Evolutionary conservation across 2,113 vertebrate genomes (phyloP).

Genomic region (Willisornis vidua): DNA sequence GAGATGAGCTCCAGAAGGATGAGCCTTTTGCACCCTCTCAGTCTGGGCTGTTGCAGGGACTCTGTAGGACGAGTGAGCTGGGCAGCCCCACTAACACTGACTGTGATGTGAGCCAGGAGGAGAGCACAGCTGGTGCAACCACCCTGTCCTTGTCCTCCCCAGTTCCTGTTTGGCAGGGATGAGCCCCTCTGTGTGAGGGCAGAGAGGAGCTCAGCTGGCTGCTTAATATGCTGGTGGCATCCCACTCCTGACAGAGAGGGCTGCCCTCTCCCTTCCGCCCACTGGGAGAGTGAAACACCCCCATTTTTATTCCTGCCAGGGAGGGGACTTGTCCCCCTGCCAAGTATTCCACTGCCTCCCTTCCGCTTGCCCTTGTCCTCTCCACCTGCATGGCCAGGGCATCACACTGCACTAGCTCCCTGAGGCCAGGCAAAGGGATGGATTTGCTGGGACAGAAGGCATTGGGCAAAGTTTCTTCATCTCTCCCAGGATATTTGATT

Average conservation of each 20-base stretch:
- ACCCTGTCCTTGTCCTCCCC: background rate
- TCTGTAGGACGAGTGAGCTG: background rate
- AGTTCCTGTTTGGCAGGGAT: conserved; percentile 36
- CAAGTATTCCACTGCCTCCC: background rate
- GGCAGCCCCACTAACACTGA: background rate
- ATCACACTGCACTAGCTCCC: background rate
- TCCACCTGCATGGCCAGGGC: background rate
- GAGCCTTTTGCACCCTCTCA: background rate
- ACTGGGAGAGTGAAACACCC: background rate
- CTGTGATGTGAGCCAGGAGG: background rate
- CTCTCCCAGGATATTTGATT: background rate
- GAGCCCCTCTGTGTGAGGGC: background rate
- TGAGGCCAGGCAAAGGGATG: background rate
- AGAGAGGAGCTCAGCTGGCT: background rate
- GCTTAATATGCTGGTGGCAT: background rate
- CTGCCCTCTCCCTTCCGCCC: background rate
- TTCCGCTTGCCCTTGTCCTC: background rate
- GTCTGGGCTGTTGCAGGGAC: background rate
- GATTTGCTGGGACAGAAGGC: background rate
- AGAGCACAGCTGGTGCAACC: background rate
- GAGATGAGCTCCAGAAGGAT: background rate
- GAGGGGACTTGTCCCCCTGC: background rate
- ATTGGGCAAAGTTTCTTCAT: background rate
- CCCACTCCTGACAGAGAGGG: background rate
- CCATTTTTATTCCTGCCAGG: background rate